Evolutionary conservation across 1,140 invertebrate genomes (phyloP), one percentile per base, ranked within the genome.

Genomic region (Samia ricini): DNA sequence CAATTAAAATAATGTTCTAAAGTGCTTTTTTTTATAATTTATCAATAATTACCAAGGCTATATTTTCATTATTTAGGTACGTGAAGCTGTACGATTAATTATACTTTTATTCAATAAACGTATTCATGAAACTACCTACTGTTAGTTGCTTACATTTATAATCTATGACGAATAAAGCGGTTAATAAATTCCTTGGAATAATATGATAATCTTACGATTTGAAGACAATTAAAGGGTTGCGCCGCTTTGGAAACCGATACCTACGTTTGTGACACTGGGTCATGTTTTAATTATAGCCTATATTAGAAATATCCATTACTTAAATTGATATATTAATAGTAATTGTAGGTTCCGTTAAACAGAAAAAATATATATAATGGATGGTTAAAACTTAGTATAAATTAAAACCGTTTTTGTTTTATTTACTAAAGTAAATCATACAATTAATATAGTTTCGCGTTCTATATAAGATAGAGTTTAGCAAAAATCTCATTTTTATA

Each of bases 81-180:
- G n/a, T n/a, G n/a, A n/a, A n/a, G n/a, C n/a, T n/a, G n/a, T n/a
- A n/a, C n/a, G n/a, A n/a, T n/a, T n/a, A n/a, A n/a, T n/a, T n/a
- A n/a, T n/a, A n/a, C n/a, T n/a, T n/a, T n/a, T n/a, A n/a, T n/a
- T n/a, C n/a, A n/a, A n/a, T n/a, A n/a, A n/a, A 1, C 26, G 1
- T 2, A 8, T 29, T 1, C 1, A 29, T 29, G 10, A 8, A 29
- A 29, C 10, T 29, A 29, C 26, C 10, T 29, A 29, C 26, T 29
- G 10, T 29, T 10, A 29, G 10, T 10, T 10, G 10, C 10, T 10
- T 29, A 10, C 6, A 51, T 20, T 18, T 51, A n/a, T 77, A 75
- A 51, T 76, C 75, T 79, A 56, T 79, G 72, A 56, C 18, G 62
- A 61, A 75, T 71, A 74, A 71, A 79, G 74, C 61, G 67, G 76